These are phyloP conservation scores for Phylloscopus collybita DNA, from an alignment of 2,797 vertebrate species.

Conservation along the genomic window DNA sequence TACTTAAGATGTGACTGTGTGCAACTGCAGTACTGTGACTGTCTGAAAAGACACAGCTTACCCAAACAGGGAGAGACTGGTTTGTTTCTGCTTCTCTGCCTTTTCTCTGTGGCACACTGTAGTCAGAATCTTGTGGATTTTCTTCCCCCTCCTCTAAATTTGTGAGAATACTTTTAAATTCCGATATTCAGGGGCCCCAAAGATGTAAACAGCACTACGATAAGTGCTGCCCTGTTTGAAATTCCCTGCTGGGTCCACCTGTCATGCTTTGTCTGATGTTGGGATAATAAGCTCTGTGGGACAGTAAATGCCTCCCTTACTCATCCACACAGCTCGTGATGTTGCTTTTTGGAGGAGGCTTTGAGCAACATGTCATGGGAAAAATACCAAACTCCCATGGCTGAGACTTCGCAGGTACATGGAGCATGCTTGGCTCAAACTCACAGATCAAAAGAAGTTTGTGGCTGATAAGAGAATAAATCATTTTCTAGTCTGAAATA, in stretches of 20 bases:
- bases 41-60: neutral
- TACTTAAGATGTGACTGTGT: neutral
- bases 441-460: neutral
- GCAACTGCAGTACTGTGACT: neutral
- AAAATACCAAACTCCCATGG: neutral
- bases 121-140: neutral
- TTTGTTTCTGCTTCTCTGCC: neutral
- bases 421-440: neutral
- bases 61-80: neutral
- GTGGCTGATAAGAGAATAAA: neutral
- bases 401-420: neutral
- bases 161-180: neutral
- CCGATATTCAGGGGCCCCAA: neutral
- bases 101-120: neutral
- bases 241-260: slow-evolving; percentile 19
- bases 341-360: neutral
- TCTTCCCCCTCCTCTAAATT: neutral
- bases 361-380: neutral
- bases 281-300: neutral
- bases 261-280: neutral
- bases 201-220: neutral
- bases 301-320: neutral
- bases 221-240: neutral
- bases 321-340: neutral
- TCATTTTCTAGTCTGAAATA: neutral